These are phyloP conservation scores for Sarcophaga peregrina DNA, from an alignment of 1,140 invertebrate genomes.

Conservation along the genomic window DNA sequence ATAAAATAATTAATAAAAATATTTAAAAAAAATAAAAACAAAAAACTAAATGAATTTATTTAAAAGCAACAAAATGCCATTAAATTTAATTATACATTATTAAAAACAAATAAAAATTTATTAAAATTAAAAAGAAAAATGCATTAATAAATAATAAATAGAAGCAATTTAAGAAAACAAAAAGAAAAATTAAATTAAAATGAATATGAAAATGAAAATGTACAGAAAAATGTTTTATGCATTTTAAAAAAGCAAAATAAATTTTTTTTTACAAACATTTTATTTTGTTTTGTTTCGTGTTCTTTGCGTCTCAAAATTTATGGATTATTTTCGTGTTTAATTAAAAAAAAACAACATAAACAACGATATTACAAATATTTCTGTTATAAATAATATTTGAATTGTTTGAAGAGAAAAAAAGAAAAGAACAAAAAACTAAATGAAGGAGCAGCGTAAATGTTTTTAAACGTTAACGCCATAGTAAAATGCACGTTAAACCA, in stretches of 20 bases:
- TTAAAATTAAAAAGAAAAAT: too few species aligned
- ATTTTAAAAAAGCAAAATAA: not conserved
- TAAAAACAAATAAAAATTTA: too few species aligned
- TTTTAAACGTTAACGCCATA: not conserved
- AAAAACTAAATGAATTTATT: not conserved
- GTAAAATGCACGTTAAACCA: constrained; percentile 66
- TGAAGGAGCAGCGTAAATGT: constrained; percentile 14
- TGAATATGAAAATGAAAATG: not conserved
- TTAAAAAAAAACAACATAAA: too few species aligned
- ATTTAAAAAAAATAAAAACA: not conserved
- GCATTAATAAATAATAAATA: too few species aligned
- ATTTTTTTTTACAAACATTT: not conserved
- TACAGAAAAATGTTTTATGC: not conserved
- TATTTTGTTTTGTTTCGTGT: not conserved
- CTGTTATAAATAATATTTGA: too few species aligned
- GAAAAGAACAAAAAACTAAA: not conserved
- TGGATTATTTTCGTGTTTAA: not conserved
- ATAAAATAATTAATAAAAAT: not conserved
- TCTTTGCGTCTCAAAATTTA: not conserved
- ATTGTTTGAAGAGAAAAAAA: too few species aligned
- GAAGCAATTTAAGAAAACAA: too few species aligned
- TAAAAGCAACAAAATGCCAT: not conserved
- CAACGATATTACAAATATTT: too few species aligned
- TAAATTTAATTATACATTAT: not conserved
- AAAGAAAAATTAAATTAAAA: too few species aligned